Conservation (phyloP, 2,113 vertebrate genomes). For the Tragelaphus buxtoni region DNA sequence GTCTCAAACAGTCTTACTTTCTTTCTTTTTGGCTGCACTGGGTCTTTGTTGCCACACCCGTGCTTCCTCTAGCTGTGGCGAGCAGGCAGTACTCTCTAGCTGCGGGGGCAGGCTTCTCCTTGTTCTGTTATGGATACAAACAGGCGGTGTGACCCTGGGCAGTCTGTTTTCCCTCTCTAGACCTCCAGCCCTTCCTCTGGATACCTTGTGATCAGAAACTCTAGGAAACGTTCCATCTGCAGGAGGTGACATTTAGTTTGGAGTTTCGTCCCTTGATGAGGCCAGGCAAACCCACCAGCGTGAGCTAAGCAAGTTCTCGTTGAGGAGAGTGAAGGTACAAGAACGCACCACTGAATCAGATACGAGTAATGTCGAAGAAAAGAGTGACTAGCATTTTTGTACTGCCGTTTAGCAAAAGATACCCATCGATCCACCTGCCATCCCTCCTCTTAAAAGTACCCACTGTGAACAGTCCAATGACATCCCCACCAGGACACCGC, state of each 20-base stretch:
- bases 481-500: neutral
- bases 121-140: neutral
- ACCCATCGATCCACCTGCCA: neutral
- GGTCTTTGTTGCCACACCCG: accelerated
- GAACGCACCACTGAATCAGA: neutral
- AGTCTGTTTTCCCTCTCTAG: neutral
- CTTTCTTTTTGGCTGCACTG: neutral
- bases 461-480: neutral
- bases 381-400: neutral
- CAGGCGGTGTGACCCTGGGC: neutral
- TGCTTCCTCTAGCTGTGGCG: neutral
- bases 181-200: neutral
- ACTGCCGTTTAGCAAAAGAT: neutral
- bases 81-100: neutral
- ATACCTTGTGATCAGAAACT: neutral
- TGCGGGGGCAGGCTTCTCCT: accelerated
- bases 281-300: neutral
- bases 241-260: neutral
- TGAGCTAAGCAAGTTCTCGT: neutral
- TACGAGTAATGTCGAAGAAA: neutral
- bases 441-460: neutral
- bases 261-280: neutral
- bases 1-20: neutral
- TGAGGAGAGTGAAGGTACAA: neutral
- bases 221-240: neutral